These are phyloP conservation scores for Crocidura indochinensis DNA, from an alignment of 2,797 vertebrate genomes.

Conservation along the genomic window DNA sequence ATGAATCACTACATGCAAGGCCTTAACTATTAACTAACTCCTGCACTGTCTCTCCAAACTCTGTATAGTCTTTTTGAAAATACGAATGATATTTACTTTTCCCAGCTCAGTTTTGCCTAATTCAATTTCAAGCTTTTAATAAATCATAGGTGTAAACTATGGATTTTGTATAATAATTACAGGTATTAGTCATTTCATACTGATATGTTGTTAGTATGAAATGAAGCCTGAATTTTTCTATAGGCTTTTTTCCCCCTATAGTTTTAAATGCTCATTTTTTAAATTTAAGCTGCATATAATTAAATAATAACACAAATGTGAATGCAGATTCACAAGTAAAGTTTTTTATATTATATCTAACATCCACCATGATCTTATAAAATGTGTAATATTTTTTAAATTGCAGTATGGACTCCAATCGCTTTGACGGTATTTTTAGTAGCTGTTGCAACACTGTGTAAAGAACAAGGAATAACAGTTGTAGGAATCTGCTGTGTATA, in stretches of 20 bases:
- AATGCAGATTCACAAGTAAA: conserved; percentile 39
- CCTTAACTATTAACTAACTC: not conserved
- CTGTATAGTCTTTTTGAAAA: conserved; percentile 4
- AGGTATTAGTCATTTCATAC: conserved; percentile 37
- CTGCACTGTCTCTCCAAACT: not conserved
- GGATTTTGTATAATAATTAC: not conserved
- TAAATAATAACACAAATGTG: not conserved
- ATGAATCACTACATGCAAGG: not conserved
- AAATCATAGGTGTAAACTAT: conserved; percentile 23
- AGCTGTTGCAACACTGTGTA: conserved; percentile 97
- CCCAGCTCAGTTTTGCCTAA: not conserved
- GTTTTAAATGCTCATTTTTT: conserved; percentile 58
- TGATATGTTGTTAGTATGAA: not conserved
- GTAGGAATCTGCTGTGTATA: conserved; percentile 98
- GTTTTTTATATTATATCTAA: conserved; percentile 20
- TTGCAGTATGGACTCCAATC: conserved; percentile 96
- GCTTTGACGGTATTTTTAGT: conserved; percentile 96
- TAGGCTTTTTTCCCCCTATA: not conserved
- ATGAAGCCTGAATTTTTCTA: not conserved
- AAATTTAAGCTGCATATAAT: too few relatives aligned
- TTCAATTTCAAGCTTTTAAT: conserved; percentile 53
- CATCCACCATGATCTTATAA: conserved; percentile 42
- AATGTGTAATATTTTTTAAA: conserved; percentile 6
- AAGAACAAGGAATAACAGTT: conserved; percentile 99
- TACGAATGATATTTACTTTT: not conserved